Percentiles rank a stretch among this genome's conserved stretches.
Conservation (phyloP, 2,888 invertebrate genomes). For the Epirrhoe alternata region DNA sequence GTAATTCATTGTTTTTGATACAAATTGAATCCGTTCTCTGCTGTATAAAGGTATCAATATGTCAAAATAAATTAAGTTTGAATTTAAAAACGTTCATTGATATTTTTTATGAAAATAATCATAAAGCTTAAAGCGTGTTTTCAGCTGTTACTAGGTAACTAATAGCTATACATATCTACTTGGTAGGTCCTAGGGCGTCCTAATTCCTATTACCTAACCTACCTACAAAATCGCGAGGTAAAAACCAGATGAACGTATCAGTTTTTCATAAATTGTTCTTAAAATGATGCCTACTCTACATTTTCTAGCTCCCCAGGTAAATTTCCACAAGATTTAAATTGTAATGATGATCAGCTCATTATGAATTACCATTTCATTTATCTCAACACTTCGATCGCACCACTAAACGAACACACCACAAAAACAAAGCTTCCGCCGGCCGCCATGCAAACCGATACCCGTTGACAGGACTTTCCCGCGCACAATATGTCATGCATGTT, state of each 20-base stretch:
- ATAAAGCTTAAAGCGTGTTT: too few relatives aligned
- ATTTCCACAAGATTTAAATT: not conserved
- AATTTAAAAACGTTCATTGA: not conserved
- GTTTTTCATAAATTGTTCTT: too few relatives aligned
- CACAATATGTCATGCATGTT: constrained; percentile 81
- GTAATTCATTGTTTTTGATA: constrained; percentile 48
- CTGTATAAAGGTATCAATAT: constrained; percentile 33
- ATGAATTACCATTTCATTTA: constrained; percentile 48
- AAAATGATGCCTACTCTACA: too few relatives aligned
- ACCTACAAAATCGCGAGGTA: too few relatives aligned
- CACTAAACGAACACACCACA: constrained; percentile 76
- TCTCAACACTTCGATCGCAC: constrained; percentile 69
- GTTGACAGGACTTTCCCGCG: constrained; percentile 81
- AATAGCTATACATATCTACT: too few relatives aligned
- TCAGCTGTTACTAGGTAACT: too few relatives aligned
- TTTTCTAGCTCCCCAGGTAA: too few relatives aligned
- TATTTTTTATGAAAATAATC: not conserved
- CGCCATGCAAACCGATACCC: constrained; percentile 71
- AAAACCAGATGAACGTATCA: too few relatives aligned
- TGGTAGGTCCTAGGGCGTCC: too few relatives aligned
- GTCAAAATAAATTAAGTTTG: constrained; percentile 30
- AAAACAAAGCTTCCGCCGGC: constrained; percentile 70
- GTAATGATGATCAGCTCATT: not conserved
- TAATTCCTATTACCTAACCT: too few relatives aligned
- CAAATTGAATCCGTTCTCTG: constrained; percentile 43